Base-by-base conservation (phyloP, 1,140 invertebrate genomes). In the Scaptomyza graminum region DNA sequence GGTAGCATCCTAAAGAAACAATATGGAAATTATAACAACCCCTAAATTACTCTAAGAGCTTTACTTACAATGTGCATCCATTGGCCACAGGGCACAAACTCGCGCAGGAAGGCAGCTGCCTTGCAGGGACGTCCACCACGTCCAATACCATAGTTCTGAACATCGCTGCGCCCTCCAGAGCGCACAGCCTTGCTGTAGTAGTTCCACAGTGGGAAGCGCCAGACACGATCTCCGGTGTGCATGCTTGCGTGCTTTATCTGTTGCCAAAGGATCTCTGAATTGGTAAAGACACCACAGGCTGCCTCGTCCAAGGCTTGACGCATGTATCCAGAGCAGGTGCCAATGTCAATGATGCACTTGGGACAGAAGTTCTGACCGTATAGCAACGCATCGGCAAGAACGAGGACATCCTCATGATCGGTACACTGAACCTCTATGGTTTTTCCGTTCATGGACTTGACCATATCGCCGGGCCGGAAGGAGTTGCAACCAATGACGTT, bases 61-160 rank as follows among this genome's bases (percentile, higher is more conserved):
- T 94, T 56, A 52, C 97, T 98, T 91, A 98, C 97, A 50, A 98
- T 92, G 92, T 98, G 97, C 84, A 97, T 91, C 97, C 97, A 98
- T 13, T 94, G 93, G 0, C 76, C 81, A 31, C 95, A 93, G 9
- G 94, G 95, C 3, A 96, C 95, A 91, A 98, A 98, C 92, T 98
- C 97, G 79, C 95, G 93, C 0, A 98, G 92, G 90, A 98, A 98
- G 0, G 97, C 97, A 16, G 97, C 97, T 11, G 97, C 97, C 52
- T 95, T 96, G 73, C 97, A 97, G 3, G 96, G 94, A 59, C 97
- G 96, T 0, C 95, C 97, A 25, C 94, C 95, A 67, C 93, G 93
- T 1, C 93, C 92, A 74, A 93, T 94, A 0, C 94, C 94, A 9
- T 97, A 93, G 85, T 98, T 98, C 66, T 96, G 96, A 1, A 98